These are phyloP conservation scores for Xenotilapia caudafasciata DNA, from an alignment of 2,113 vertebrate genomes.

Conservation along the genomic window DNA sequence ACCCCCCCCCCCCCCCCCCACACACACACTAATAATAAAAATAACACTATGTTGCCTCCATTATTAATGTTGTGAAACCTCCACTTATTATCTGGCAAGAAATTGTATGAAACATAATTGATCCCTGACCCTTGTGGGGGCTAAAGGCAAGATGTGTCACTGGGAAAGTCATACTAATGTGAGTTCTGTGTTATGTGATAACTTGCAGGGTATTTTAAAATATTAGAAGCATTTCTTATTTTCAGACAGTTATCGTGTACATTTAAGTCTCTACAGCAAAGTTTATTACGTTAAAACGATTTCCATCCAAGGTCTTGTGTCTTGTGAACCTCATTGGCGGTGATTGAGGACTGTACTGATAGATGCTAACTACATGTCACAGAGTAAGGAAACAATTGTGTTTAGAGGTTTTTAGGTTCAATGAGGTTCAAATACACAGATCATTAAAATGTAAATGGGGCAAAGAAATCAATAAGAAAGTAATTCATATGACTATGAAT, in stretches of 20 bases:
- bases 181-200: neutral
- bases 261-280: constrained; percentile 10
- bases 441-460: constrained; percentile 23
- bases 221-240: constrained; percentile 9
- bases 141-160: neutral
- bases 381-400: neutral
- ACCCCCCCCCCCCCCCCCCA: neutral
- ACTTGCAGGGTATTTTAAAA: neutral
- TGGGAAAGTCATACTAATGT: neutral
- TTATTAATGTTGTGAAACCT: neutral
- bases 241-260: neutral
- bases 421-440: constrained; percentile 18
- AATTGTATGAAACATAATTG: neutral
- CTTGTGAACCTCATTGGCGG: constrained; percentile 10
- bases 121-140: neutral
- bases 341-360: neutral
- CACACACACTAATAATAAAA: neutral
- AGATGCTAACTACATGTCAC: constrained; percentile 33
- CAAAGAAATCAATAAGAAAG: constrained; percentile 2
- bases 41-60: neutral
- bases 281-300: neutral
- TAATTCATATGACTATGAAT: constrained; percentile 3
- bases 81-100: neutral
- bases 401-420: neutral
- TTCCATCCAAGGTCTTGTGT: constrained; percentile 5